Evolutionary conservation across 2,888 invertebrate genomes (phyloP).

Genomic region (Mesoligia furuncula): DNA sequence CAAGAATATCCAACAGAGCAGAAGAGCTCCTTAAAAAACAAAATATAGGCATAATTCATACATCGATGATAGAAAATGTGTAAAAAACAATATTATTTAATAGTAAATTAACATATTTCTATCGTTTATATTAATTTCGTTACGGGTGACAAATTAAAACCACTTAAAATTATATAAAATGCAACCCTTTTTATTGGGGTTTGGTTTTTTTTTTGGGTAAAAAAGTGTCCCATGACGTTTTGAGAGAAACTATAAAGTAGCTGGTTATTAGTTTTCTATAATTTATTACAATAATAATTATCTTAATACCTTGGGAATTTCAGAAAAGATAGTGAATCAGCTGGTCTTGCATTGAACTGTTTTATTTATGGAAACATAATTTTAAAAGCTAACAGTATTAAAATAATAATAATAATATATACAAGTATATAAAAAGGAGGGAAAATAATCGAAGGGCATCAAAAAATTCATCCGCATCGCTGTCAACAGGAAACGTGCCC

Average conservation of each 20-base stretch:
- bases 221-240: slow-evolving; percentile 37
- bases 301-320: slow-evolving; percentile 1
- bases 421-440: too few relatives aligned
- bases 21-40: slow-evolving; percentile 64
- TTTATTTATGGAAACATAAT: too few relatives aligned
- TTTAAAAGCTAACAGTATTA: too few relatives aligned
- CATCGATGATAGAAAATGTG: slow-evolving; percentile 60
- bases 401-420: too few relatives aligned
- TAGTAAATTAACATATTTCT: slow-evolving; percentile 78
- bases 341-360: too few relatives aligned
- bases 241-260: slow-evolving; percentile 39
- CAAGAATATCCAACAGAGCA: slow-evolving; percentile 61
- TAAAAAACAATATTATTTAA: slow-evolving; percentile 66
- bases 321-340: neutral
- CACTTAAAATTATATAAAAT: slow-evolving; percentile 75
- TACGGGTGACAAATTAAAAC: slow-evolving; percentile 84
- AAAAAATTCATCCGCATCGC: too few relatives aligned
- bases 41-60: slow-evolving; percentile 62
- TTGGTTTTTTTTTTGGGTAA: neutral
- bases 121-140: slow-evolving; percentile 78
- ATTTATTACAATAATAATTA: slow-evolving; percentile 16
- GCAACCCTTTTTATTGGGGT: slow-evolving; percentile 55
- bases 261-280: slow-evolving; percentile 27
- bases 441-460: too few relatives aligned
- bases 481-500: too few relatives aligned